phyloP scores from a whole-genome alignment of 2,797 vertebrate genomes.

The Morelia viridis region DNA sequence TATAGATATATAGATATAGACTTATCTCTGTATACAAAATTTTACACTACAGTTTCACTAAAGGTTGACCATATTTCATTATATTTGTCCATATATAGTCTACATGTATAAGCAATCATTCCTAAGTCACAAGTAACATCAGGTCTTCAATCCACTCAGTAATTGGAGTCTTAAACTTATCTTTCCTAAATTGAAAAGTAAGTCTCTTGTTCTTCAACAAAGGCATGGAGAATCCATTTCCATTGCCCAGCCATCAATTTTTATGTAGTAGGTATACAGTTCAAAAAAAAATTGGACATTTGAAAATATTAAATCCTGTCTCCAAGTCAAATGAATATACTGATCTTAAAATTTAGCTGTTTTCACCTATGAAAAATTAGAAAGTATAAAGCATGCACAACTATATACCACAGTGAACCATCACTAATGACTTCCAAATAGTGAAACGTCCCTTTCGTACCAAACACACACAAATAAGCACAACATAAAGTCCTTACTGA shows the following conservation, averaged over 20 bases:
- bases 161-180: not conserved
- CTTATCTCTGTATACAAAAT: not conserved
- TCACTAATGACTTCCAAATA: not conserved
- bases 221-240: not conserved
- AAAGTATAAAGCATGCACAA: not conserved
- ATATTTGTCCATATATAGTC: not conserved
- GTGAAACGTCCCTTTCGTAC: not conserved
- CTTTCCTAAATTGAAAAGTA: not conserved
- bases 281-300: not conserved
- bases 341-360: not conserved
- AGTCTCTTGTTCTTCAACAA: not conserved
- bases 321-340: not conserved
- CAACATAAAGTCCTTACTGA: not conserved
- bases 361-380: not conserved
- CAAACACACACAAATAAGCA: not conserved
- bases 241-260: not conserved
- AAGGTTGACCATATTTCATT: not conserved
- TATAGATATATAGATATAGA: not conserved
- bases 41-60: not conserved
- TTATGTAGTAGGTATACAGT: not conserved
- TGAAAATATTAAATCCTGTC: not conserved
- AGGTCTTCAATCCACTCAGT: not conserved
- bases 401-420: not conserved
- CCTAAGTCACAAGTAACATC: not conserved
- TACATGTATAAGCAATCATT: not conserved